phyloP scores from a whole-genome alignment of 2,797 vertebrate species.

The Lindbergichthys nudifrons region DNA sequence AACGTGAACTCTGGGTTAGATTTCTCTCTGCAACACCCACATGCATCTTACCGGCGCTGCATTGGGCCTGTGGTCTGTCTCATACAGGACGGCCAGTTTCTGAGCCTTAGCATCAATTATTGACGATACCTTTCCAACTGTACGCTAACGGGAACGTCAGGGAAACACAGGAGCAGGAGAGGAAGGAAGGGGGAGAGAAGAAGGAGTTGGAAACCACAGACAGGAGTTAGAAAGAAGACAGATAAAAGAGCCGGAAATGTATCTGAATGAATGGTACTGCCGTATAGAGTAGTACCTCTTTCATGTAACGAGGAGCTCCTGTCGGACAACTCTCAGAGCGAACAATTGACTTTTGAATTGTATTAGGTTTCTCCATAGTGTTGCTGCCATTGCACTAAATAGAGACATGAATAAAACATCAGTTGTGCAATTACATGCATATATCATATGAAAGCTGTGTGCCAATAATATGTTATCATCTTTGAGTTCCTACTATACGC shows the following conservation, averaged over 20 bases:
- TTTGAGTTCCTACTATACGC: background rate
- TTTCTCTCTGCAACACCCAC: slow-evolving; percentile 22
- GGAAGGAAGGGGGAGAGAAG: background rate
- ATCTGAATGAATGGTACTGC: background rate
- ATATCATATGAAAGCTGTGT: background rate
- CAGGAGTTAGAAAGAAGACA: slow-evolving; percentile 2
- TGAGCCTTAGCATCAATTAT: slow-evolving; percentile 94
- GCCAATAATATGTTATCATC: background rate
- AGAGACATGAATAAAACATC: slow-evolving; percentile 43
- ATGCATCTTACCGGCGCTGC: slow-evolving; percentile 89
- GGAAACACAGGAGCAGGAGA: slow-evolving; percentile 19
- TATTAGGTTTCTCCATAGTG: slow-evolving; percentile 22
- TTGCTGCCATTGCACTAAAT: slow-evolving; percentile 55
- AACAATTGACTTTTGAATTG: slow-evolving; percentile 45
- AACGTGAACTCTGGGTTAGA: slow-evolving; percentile 1
- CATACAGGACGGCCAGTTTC: slow-evolving; percentile 94
- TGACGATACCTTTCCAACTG: slow-evolving; percentile 93
- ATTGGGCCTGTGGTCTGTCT: slow-evolving; percentile 95
- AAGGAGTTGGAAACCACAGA: slow-evolving; percentile 22
- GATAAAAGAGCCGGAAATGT: background rate
- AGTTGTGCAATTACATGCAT: background rate
- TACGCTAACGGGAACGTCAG: slow-evolving; percentile 83
- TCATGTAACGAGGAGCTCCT: slow-evolving; percentile 65
- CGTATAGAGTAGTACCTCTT: slow-evolving; percentile 71
- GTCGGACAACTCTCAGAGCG: slow-evolving; percentile 72